Base-by-base conservation (phyloP, 2,113 vertebrate species). In the Colinus virginianus region DNA sequence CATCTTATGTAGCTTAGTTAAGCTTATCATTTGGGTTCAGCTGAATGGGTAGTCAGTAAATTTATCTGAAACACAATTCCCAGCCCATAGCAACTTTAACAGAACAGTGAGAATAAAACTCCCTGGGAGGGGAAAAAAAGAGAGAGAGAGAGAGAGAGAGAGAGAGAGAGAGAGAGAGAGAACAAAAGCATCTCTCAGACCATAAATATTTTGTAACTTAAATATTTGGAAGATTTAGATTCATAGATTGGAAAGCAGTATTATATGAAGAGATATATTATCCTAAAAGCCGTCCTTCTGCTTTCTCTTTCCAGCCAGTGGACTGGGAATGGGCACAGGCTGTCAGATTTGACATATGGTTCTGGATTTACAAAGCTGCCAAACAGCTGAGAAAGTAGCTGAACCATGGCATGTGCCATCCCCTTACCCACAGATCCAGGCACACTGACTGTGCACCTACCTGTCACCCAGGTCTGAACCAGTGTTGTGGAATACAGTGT, bases 401-500 rank as follows among this genome's bases (percentile, higher is more conserved):
- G 59, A 86, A 55, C 13, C 19, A 18, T 5, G 8, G 16, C 32
- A 42, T 4, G 5, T 28, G 13, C 4, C 17, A 6, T 17, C 5
- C 42, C 58, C 22, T 40, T 68, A 80, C 4, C 6, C 23, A 26
- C 32, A 16, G 74, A 87, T 74, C 4, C 25, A 69, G 25, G 30
- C 34, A 40, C 8, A 19, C 6, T 42, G 38, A 49, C 18, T 9
- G 23, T 36, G 22, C 7, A 5, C 17, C 6, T 28, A 62, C 40
- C 22, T 36, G 30, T 9, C 5, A 12, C 34, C 40, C n/a, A 32
- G 68, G 16, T 43, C 40, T 63, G n/a, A 58, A 55, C 14, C 0
- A 0, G 25, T 40, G 20, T 10, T 0, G 1, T 25, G 13, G 20
- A 11, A 93, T 46, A 34, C 9, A 66, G 30, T 43, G 5, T 1